Conservation (phyloP, 2,888 invertebrate genomes). For the Tiliacea aurago region DNA sequence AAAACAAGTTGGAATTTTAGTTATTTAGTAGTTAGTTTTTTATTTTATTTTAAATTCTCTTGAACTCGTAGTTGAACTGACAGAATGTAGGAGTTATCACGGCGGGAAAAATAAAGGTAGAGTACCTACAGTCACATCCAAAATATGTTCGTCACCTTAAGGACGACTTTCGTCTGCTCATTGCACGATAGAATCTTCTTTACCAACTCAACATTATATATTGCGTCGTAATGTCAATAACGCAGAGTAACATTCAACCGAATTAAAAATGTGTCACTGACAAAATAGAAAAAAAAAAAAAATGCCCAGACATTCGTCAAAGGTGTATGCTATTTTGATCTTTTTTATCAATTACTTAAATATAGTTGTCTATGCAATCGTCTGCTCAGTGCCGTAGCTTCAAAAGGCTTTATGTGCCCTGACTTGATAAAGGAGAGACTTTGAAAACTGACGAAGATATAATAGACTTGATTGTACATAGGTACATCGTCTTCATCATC, state of each 20-base stretch:
- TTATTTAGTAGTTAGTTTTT: too few relatives aligned
- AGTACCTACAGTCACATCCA: neutral
- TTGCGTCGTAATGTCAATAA: too few relatives aligned
- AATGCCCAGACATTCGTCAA: neutral
- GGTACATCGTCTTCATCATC: neutral
- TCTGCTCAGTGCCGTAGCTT: neutral
- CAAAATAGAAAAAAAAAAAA: neutral
- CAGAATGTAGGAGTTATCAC: neutral
- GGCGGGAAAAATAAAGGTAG: neutral
- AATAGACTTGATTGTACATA: neutral
- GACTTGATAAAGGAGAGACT: neutral
- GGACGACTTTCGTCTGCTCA: neutral
- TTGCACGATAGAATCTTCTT: neutral
- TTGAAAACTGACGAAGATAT: neutral
- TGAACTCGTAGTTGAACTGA: neutral
- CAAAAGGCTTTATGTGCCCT: neutral
- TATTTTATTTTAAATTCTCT: neutral
- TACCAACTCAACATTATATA: too few relatives aligned
- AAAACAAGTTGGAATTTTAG: constrained; percentile 35
- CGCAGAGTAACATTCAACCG: neutral
- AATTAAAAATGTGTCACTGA: neutral
- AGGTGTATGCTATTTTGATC: neutral
- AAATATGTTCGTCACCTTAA: neutral
- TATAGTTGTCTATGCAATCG: neutral
- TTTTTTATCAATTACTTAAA: neutral